Base-by-base conservation (phyloP, 2,888 invertebrate species). In the Proisotoma minuta region DNA sequence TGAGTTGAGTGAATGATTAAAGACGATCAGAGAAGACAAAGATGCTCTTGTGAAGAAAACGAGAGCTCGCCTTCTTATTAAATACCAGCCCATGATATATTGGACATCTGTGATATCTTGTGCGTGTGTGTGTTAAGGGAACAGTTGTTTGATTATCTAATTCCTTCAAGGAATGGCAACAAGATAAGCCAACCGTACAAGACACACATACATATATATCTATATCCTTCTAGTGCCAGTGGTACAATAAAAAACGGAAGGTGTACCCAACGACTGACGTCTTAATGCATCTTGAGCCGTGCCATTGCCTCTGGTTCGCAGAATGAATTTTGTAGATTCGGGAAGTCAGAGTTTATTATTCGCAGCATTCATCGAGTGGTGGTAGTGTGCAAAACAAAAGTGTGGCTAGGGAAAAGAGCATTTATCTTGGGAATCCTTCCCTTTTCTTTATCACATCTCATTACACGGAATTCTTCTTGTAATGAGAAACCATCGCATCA, bases 401-500 rank as follows among this genome's bases (percentile, higher is more conserved):
- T 8, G 34, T 10, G 34, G 15, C 15, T 15, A 43, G 43, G 43
- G 20, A 43, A 43, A n/a, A 43, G 43, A 12, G n/a, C n/a, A n/a
- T 43, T 20, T n/a, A 20, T 15, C 18, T 43, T 15, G 18, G 43
- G 43, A 43, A 43, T 43, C 43, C 43, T 43, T 43, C 18, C 4
- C 43, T 12, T 43, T 20, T 43, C 43, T 43, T 43, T 43, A 43
- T 43, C 43, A 20, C 43, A 43, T 43, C 43, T 43, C 43, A 43
- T 43, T 43, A 43, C 43, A 18, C 18, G 43, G 43, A 5, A 43
- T 43, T 43, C 43, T 43, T 43, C 18, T 20, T 43, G 15, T 43
- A 20, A 43, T 43, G 43, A 5, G 10, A 43, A 43, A 20, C 20
- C 43, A n/a, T n/a, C 43, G 18, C 18, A 43, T 34, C 34, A 34